Evolutionary conservation across 2,797 vertebrate genomes (phyloP).

Genomic region (Parauchenoglanis punctatus): DNA sequence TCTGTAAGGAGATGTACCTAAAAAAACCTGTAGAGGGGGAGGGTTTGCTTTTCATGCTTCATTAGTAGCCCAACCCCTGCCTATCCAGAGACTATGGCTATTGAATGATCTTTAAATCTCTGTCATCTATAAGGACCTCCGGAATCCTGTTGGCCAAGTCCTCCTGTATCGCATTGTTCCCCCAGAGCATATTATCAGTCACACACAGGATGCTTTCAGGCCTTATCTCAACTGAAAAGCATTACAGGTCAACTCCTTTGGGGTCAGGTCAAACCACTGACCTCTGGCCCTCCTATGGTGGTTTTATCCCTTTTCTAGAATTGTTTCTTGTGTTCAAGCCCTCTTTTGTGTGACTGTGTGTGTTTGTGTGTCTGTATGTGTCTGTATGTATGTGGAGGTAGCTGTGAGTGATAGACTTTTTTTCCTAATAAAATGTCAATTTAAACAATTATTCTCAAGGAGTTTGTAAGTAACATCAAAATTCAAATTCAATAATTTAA

Average conservation of each 20-base stretch:
- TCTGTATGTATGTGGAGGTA: slow-evolving; percentile 28
- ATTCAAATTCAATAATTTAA: neutral
- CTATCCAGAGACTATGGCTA: slow-evolving; percentile 50
- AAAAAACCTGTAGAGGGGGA: slow-evolving; percentile 22
- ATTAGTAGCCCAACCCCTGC: slow-evolving; percentile 50
- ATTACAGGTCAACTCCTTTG: slow-evolving; percentile 68
- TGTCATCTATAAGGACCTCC: slow-evolving; percentile 53
- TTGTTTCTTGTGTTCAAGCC: slow-evolving; percentile 53
- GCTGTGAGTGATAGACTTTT: slow-evolving; percentile 28
- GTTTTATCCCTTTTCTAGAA: slow-evolving; percentile 53
- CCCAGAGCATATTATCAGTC: slow-evolving; percentile 64
- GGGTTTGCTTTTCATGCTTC: slow-evolving; percentile 54
- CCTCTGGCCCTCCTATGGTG: slow-evolving; percentile 59
- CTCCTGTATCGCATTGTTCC: slow-evolving; percentile 57
- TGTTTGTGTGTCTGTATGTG: slow-evolving; percentile 39
- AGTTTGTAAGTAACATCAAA: neutral
- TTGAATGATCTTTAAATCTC: slow-evolving; percentile 56
- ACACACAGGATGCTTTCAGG: slow-evolving; percentile 77
- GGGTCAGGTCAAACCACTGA: slow-evolving; percentile 75
- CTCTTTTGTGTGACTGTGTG: slow-evolving; percentile 40
- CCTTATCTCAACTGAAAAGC: slow-evolving; percentile 69
- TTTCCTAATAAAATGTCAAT: neutral
- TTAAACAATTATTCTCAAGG: neutral
- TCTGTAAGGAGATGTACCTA: slow-evolving; percentile 37
- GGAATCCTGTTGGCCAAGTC: slow-evolving; percentile 56